Evolutionary conservation across 2,797 vertebrate genomes (phyloP), one percentile per base, ranked within the genome.

Genomic region (Manis pentadactyla): DNA sequence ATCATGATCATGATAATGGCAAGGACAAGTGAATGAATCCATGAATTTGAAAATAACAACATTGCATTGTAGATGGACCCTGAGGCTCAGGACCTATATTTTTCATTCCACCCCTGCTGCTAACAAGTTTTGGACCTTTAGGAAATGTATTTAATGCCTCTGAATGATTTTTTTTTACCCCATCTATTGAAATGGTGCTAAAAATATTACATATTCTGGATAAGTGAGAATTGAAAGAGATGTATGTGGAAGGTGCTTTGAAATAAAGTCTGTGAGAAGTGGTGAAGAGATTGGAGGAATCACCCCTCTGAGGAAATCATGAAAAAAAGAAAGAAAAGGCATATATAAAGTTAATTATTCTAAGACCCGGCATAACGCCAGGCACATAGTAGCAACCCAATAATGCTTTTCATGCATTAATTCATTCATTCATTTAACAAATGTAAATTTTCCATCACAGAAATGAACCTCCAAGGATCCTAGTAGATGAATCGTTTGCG

Each of bases 121-220:
- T 78, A 79, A 75, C 69, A 85, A 93, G 75, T 96, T 74, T 39
- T 93, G 23, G 85, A 73, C 93, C 84, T 94, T 64, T 73, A n/a
- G 59, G 85, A 96, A 96, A 95, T 27, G 49, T 74, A 94, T 59
- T 87, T 51, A 61, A 61, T 29, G 93, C 89, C 53, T 42, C 46
- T 51, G 51, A 88, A 94, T 84, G 85, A 37, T 55, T 75, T 68
- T 69, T 81, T 77, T 90, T 59, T 23, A 74, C 6, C 39, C 61
- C 66, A 86, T 96, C 68, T 89, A 49, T 92, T 87, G 86, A 97
- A 87, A 94, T 23, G 64, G 17, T 51, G 7, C 93, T 96, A 88
- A 97, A 97, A 87, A 93, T 96, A 96, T 37, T 57, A 81, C 68
- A 78, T 90, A 51, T 92, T 96, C 78, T 87, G 27, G 29, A 87